Evolutionary conservation across 2,888 invertebrate species (phyloP).

Genomic region (Lysandra bellargus): DNA sequence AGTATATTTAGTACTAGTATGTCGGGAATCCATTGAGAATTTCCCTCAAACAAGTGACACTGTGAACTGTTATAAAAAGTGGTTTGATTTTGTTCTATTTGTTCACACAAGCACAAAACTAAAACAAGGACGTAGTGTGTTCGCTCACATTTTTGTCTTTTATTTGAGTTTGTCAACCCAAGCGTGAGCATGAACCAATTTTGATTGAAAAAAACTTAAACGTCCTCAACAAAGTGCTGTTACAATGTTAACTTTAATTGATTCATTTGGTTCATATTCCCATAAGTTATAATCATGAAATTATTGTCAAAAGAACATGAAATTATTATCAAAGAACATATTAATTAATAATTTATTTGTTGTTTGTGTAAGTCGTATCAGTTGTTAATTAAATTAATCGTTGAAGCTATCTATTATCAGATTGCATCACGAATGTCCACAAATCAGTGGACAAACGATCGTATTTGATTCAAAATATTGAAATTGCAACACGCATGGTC

Average conservation of each 20-base stretch:
- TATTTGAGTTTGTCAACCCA: constrained; percentile 13
- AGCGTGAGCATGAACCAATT: not conserved
- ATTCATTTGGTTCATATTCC: not conserved
- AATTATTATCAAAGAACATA: too few species aligned
- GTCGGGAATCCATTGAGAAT: too few species aligned
- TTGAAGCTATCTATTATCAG: not conserved
- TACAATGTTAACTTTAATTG: not conserved
- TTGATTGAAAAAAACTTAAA: constrained; percentile 1
- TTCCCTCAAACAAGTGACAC: too few species aligned
- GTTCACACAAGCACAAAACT: not conserved
- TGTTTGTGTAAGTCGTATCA: too few species aligned
- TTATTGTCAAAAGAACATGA: too few species aligned
- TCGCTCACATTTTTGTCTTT: constrained; percentile 1
- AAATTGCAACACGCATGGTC: not conserved
- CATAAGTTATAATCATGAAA: too few species aligned
- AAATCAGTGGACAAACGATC: not conserved
- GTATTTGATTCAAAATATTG: not conserved
- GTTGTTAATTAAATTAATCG: too few species aligned
- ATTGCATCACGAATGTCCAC: not conserved
- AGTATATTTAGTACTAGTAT: too few species aligned
- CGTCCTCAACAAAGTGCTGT: not conserved
- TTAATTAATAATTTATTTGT: too few species aligned
- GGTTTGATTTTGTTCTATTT: not conserved
- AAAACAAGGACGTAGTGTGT: not conserved
- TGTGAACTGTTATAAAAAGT: not conserved